Percentiles rank a stretch among this genome's conserved stretches.
phyloP scores from a whole-genome alignment of 2,888 invertebrate genomes.

The Strigamia maritima region DNA sequence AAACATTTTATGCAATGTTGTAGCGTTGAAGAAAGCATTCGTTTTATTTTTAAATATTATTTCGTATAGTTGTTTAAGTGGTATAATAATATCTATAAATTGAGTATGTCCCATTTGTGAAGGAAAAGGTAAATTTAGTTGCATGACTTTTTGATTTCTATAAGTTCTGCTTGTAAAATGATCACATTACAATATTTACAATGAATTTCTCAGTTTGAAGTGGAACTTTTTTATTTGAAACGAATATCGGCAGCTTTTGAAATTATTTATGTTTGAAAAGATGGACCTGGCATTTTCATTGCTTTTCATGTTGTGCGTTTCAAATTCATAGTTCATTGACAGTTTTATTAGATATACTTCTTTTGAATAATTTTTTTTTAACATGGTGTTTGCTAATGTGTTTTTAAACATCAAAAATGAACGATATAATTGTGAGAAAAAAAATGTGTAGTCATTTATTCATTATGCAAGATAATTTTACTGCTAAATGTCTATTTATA shows the following conservation, averaged over 20 bases:
- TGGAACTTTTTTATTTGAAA: not conserved
- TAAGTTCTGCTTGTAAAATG: not conserved
- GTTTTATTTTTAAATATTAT: not conserved
- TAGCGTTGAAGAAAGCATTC: not conserved
- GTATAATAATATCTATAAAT: not conserved
- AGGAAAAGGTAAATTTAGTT: not conserved
- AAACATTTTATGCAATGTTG: not conserved
- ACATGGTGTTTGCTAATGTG: not conserved
- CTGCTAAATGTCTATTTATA: conserved; percentile 12
- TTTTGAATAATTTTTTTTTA: not conserved
- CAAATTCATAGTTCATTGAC: conserved; percentile 19
- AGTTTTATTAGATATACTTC: not conserved
- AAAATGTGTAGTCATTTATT: conserved; percentile 7
- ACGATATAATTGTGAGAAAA: not conserved
- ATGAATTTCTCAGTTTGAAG: not conserved
- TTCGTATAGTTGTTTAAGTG: not conserved
- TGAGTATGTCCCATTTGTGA: not conserved
- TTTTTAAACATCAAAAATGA: not conserved
- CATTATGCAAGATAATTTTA: not conserved
- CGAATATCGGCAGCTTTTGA: not conserved
- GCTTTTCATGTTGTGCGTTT: conserved; percentile 6
- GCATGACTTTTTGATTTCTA: not conserved
- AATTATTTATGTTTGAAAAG: not conserved
- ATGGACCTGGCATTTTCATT: conserved; percentile 7
- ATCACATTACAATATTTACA: not conserved